These are phyloP conservation scores for Mesochorus sp. DNA, from an alignment of 2,888 invertebrate species.

Conservation along the genomic window DNA sequence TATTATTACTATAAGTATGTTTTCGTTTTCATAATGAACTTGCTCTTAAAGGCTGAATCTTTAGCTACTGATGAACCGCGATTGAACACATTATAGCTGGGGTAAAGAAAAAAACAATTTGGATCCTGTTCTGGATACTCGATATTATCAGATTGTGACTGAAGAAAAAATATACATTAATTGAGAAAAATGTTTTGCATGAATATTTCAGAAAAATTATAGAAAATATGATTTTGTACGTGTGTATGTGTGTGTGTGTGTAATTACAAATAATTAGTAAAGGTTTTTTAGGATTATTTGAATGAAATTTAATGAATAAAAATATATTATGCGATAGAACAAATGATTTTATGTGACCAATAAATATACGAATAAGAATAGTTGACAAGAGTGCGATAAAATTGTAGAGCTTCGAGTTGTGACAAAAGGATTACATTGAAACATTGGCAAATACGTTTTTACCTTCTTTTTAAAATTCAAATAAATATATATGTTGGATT, in stretches of 20 bases:
- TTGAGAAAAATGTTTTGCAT: background rate
- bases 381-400: background rate
- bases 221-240: slow-evolving; percentile 5
- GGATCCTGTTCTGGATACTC: background rate
- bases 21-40: slow-evolving; percentile 34
- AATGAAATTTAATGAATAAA: background rate
- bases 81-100: slow-evolving; percentile 53
- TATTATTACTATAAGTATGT: slow-evolving; percentile 11
- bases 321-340: background rate
- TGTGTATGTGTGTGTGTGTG: background rate
- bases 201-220: slow-evolving; percentile 21
- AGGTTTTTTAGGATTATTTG: too few relatives aligned
- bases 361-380: background rate
- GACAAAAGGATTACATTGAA: background rate
- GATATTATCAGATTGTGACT: background rate
- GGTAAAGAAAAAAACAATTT: slow-evolving; percentile 29
- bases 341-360: background rate
- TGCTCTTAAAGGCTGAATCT: slow-evolving; percentile 20
- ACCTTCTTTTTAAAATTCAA: too few relatives aligned
- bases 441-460: background rate
- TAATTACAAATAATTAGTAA: too few relatives aligned
- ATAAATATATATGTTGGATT: slow-evolving; percentile 39
- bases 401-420: background rate
- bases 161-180: background rate
- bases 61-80: slow-evolving; percentile 30